A percentile compares a stretch with the other conserved stretches of the same genome.
phyloP scores from a whole-genome alignment of 2,797 vertebrate species.

The Sarcoramphus papa region DNA sequence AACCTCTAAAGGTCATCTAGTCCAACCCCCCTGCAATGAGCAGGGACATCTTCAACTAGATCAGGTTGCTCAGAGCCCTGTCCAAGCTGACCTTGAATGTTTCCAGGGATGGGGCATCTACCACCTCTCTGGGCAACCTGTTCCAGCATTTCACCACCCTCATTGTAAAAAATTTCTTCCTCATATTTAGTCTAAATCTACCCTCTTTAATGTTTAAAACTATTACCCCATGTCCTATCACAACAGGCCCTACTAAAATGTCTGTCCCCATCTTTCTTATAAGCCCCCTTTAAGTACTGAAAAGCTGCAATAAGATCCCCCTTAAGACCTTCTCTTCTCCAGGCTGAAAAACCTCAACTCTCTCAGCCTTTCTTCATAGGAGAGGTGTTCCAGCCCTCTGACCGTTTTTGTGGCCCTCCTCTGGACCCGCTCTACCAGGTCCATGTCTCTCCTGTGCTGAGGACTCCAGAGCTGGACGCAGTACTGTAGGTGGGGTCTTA shows the following conservation, averaged over 20 bases:
- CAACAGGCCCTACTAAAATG: background rate
- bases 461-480: too few relatives aligned
- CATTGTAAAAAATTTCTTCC: background rate
- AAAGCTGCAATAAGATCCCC: background rate
- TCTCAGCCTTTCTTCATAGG: background rate
- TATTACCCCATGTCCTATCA: background rate
- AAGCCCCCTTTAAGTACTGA: background rate
- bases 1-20: background rate
- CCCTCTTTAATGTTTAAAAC: fast-evolving
- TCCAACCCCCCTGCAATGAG: background rate
- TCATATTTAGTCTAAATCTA: background rate
- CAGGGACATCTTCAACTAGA: background rate
- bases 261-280: background rate
- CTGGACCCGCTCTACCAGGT: background rate
- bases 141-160: too few relatives aligned
- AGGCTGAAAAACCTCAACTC: background rate
- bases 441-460: fast-evolving
- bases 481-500: background rate
- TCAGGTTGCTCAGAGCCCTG: background rate
- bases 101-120: too few relatives aligned
- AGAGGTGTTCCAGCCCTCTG: fast-evolving
- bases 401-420: background rate
- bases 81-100: too few relatives aligned
- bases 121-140: background rate
- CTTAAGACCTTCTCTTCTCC: background rate